Conservation (phyloP, 2,113 vertebrate species). For the Electrona antarctica region DNA sequence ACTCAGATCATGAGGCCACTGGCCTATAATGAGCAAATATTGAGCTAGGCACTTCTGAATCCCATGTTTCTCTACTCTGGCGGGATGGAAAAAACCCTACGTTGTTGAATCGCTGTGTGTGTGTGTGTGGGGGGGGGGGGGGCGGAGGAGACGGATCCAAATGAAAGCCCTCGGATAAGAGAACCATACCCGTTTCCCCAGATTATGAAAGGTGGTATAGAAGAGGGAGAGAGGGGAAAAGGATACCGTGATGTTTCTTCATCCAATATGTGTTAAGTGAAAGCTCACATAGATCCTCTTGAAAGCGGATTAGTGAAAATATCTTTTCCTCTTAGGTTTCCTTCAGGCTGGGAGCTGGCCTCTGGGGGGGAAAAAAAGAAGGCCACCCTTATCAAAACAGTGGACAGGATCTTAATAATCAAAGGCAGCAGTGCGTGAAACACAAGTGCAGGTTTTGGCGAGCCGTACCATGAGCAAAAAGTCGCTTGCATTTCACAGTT, state of each 20-base stretch:
- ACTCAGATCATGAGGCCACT: constrained; percentile 23
- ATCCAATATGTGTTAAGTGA: constrained; percentile 62
- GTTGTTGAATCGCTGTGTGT: constrained; percentile 21
- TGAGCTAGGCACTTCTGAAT: constrained; percentile 37
- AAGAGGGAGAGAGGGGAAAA: constrained; percentile 28
- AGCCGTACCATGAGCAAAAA: constrained; percentile 31
- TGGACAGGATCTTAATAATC: constrained; percentile 65
- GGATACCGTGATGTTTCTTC: constrained; percentile 58
- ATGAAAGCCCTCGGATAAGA: constrained; percentile 17
- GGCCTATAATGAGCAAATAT: constrained; percentile 47
- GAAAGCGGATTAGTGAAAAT: constrained; percentile 68
- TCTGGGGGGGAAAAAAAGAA: constrained; percentile 28
- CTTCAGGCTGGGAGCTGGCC: constrained; percentile 56
- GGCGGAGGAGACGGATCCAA: background rate
- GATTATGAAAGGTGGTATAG: constrained; percentile 27
- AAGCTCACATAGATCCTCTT: constrained; percentile 61
- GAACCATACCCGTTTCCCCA: constrained; percentile 4
- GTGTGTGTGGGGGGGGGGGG: constrained; percentile 36
- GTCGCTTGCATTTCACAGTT: constrained; percentile 60
- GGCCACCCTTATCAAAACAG: constrained; percentile 68
- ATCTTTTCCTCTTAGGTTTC: constrained; percentile 64
- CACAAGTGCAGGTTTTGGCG: constrained; percentile 56
- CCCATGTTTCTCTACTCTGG: constrained; percentile 21
- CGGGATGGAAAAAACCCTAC: constrained; percentile 21
- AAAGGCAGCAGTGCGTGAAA: constrained; percentile 63